Evolutionary conservation across 2,888 invertebrate genomes (phyloP).

Genomic region (Embidobia sp.): DNA sequence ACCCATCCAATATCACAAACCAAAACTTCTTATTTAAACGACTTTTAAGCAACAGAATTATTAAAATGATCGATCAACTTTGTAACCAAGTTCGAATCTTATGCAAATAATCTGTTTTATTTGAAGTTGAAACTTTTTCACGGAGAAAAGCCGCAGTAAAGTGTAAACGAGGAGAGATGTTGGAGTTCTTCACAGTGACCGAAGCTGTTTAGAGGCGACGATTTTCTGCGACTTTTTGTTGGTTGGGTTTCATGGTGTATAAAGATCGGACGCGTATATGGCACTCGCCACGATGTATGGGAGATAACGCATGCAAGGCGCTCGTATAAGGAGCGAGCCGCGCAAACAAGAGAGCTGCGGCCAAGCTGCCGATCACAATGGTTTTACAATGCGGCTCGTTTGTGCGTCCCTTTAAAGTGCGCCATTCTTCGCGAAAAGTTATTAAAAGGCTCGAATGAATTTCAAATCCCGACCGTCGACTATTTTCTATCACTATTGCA

Average conservation of each 20-base stretch:
- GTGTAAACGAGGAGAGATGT: no score
- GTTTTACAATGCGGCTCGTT: slow-evolving; percentile 49
- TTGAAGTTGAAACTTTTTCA: no score
- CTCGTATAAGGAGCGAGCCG: slow-evolving; percentile 67
- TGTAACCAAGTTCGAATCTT: no score
- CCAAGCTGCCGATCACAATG: slow-evolving; percentile 65
- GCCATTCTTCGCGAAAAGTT: slow-evolving; percentile 44
- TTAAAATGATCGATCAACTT: no score
- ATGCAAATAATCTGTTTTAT: no score
- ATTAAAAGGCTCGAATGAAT: slow-evolving; percentile 48
- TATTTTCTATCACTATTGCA: slow-evolving; percentile 26
- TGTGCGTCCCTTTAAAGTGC: slow-evolving; percentile 36
- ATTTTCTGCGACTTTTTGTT: slow-evolving; percentile 12
- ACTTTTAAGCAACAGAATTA: no score
- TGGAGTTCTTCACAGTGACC: no score
- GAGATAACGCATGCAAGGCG: slow-evolving; percentile 64
- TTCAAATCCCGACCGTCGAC: slow-evolving; percentile 26
- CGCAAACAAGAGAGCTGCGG: slow-evolving; percentile 66
- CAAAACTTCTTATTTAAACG: no score
- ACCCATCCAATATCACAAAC: no score
- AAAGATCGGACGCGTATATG: slow-evolving; percentile 43
- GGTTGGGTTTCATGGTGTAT: slow-evolving; percentile 25
- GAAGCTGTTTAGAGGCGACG: slow-evolving; percentile 5
- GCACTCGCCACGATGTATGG: slow-evolving; percentile 47
- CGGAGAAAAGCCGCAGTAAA: no score